phyloP scores from a whole-genome alignment of 2,797 vertebrate genomes.

The Takifugu rubripes region DNA sequence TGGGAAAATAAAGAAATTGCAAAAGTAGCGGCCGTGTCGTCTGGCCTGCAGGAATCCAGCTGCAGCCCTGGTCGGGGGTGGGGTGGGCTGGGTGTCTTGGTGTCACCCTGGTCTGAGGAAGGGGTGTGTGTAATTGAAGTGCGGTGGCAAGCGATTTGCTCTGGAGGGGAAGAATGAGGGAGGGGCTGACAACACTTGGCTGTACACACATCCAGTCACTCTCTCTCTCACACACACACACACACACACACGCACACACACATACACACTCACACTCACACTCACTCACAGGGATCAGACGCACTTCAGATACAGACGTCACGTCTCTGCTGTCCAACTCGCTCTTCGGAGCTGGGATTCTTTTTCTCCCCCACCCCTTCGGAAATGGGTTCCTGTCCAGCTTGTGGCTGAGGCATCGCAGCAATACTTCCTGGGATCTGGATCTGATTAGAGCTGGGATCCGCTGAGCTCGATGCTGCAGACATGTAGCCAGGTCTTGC shows the following conservation, averaged over 20 bases:
- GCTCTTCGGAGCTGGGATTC: conserved; percentile 28
- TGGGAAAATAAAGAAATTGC: conserved; percentile 13
- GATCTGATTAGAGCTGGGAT: conserved; percentile 49
- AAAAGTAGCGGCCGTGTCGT: conserved; percentile 42
- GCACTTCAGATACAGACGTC: conserved; percentile 53
- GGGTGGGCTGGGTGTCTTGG: conserved; percentile 23
- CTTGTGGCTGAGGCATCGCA: conserved; percentile 7
- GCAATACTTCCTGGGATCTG: conserved; percentile 40
- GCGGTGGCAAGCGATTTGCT: conserved; percentile 53
- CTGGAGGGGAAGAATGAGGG: conserved; percentile 57
- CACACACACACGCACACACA: conserved; percentile 7
- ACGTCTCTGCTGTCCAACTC: conserved; percentile 27
- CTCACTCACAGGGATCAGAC: conserved; percentile 42
- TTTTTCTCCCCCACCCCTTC: neutral
- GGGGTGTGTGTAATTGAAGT: conserved; percentile 51
- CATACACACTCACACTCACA: conserved; percentile 15
- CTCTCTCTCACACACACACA: neutral
- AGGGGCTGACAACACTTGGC: conserved; percentile 50
- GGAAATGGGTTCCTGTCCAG: conserved; percentile 10
- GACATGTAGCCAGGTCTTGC: conserved; percentile 37
- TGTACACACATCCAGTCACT: conserved; percentile 22
- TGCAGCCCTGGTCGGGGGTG: conserved; percentile 15
- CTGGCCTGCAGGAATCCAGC: conserved; percentile 40
- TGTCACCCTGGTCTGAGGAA: conserved; percentile 49
- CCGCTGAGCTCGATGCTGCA: conserved; percentile 27